phyloP scores from a whole-genome alignment of 1,140 invertebrate genomes.

The Neotoxoptera formosana region DNA sequence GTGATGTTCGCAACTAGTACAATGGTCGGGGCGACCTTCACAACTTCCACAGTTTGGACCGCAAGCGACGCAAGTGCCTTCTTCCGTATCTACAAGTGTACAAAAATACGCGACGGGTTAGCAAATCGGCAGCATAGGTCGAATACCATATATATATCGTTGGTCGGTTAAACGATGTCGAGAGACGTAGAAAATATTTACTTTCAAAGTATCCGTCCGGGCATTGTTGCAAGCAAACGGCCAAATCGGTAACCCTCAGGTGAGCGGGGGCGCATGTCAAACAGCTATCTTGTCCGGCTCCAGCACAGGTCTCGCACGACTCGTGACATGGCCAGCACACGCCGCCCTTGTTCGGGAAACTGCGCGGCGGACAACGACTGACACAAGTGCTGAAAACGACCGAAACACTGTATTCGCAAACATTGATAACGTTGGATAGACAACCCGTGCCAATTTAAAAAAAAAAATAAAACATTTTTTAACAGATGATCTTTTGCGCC shows the following conservation, averaged over 20 bases:
- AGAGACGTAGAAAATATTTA: slow-evolving; percentile 62
- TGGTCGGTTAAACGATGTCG: neutral
- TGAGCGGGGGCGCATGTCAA: slow-evolving; percentile 81
- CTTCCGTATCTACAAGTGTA: slow-evolving; percentile 69
- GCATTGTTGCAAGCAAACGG: slow-evolving; percentile 82
- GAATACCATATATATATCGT: neutral
- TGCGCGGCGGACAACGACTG: slow-evolving; percentile 79
- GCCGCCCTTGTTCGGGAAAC: slow-evolving; percentile 78
- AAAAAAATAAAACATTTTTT: neutral
- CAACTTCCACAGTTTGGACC: slow-evolving; percentile 82
- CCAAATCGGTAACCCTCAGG: slow-evolving; percentile 78
- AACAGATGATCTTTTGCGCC: neutral
- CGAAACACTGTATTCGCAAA: neutral
- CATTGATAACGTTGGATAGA: neutral
- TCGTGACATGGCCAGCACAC: slow-evolving; percentile 84
- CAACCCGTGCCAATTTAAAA: neutral
- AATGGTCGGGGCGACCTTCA: slow-evolving; percentile 79
- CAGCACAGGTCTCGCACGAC: slow-evolving; percentile 83
- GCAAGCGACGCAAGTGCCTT: slow-evolving; percentile 80
- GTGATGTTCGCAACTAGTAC: slow-evolving; percentile 84
- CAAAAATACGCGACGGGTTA: neutral
- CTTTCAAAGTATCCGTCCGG: slow-evolving; percentile 86
- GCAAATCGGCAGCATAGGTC: neutral
- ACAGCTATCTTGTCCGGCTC: slow-evolving; percentile 82
- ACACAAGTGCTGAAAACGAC: slow-evolving; percentile 74